These are phyloP conservation scores for Apaloderma vittatum DNA, from an alignment of 2,113 vertebrate species.

Conservation along the genomic window DNA sequence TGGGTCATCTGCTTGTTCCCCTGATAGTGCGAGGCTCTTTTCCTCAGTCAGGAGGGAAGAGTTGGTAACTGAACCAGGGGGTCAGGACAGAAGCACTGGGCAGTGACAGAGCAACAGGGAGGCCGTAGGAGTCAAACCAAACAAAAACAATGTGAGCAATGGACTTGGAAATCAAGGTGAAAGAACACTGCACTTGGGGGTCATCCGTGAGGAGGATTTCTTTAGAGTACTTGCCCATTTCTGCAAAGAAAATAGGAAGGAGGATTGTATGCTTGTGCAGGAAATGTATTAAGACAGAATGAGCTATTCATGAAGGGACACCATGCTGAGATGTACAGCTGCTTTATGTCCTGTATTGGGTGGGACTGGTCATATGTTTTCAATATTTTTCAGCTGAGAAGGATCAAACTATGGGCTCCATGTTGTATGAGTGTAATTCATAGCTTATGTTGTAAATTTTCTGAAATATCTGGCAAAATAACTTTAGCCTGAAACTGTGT, in stretches of 20 bases:
- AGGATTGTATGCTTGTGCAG: neutral
- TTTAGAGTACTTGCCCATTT: neutral
- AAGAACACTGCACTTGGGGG: neutral
- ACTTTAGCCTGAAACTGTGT: neutral
- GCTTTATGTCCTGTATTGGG: neutral
- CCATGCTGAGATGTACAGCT: accelerated
- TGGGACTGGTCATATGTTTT: neutral
- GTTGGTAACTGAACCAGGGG: neutral
- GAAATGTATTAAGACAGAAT: neutral
- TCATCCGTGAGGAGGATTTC: neutral
- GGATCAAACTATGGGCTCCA: neutral
- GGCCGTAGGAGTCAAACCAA: neutral
- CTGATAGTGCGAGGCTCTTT: slow-evolving; percentile 56
- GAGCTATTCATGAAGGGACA: neutral
- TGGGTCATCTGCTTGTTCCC: slow-evolving; percentile 58
- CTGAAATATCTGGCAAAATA: neutral
- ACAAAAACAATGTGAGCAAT: neutral
- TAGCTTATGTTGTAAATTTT: neutral
- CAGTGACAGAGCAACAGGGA: neutral
- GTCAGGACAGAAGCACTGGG: neutral
- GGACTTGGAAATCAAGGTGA: neutral
- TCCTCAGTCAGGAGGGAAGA: neutral
- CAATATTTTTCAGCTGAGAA: accelerated
- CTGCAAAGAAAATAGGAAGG: neutral
- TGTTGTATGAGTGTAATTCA: neutral